Base-by-base conservation (phyloP, 2,797 vertebrate species). In the Tragelaphus eurycerus region DNA sequence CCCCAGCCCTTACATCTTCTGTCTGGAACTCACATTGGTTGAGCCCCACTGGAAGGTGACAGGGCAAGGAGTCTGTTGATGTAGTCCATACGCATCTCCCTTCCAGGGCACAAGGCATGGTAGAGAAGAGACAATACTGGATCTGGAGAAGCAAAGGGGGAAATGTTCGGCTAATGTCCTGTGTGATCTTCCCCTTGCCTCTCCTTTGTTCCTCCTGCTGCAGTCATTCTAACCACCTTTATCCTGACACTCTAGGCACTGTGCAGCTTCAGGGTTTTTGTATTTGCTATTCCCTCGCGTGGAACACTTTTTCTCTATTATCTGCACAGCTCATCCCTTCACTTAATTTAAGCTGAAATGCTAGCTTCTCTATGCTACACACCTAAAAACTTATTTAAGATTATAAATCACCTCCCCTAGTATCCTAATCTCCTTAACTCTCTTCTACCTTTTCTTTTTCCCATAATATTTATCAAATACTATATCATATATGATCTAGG, bases 381-480 rank as follows among this genome's bases (percentile, higher is more conserved):
- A 74, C 31, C 43, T 76, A 52, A 87, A 95, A 96, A 17, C n/a
- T 29, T 94, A 54, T 93, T 97, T 95, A 91, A 96, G 96, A 59
- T 93, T 31, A 95, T 19, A 95, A 84, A 50, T 19, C 23, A 46
- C 90, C 10, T 95, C n/a, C 27, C 62, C 19, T 34, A 88, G 34
- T 5, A 48, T 34, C 29, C 25, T 50, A 94, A 85, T 67, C 21
- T 4, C 23, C 34, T 89, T 86, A 78, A 52, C 19, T 19, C 12
- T 83, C 14, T 94, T 84, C 17, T 59, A 17, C 3, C 25, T 86
- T 88, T 62, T 50, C 52, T 83, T 74, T 89, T 48, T 21, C 48
- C 38, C 38, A 23, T 27, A 83, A 21, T 17, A 71, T 85, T 89
- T 93, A 54, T 84, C 21, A 91, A 16, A 85, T 55, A 57, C 21